Evolutionary conservation across 2,797 vertebrate genomes (phyloP).

Genomic region (Betta splendens): DNA sequence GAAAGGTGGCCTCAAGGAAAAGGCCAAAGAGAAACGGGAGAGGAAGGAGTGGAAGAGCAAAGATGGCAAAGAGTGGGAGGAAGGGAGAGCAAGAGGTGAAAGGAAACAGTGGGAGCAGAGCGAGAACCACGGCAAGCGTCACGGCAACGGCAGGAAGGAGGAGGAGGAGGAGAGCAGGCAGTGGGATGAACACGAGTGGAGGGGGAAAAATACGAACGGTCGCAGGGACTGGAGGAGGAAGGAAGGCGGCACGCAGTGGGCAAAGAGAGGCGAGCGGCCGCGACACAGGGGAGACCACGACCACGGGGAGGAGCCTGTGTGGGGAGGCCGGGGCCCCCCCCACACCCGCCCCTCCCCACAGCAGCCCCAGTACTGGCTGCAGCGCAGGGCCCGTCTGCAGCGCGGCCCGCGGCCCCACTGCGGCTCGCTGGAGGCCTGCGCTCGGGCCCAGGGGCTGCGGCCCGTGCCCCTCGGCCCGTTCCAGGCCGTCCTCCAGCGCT

Average conservation of each 20-base stretch:
- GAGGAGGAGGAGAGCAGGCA: conserved; percentile 42
- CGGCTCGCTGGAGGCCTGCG: conserved; percentile 77
- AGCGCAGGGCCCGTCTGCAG: conserved; percentile 71
- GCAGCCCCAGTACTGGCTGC: conserved; percentile 76
- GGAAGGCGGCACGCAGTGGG: conserved; percentile 43
- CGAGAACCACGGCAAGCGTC: conserved; percentile 16
- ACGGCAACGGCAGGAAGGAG: conserved; percentile 15
- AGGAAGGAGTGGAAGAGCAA: conserved; percentile 59
- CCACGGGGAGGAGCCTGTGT: conserved; percentile 48
- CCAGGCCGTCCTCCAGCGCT: conserved; percentile 69
- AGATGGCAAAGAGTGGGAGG: conserved; percentile 35
- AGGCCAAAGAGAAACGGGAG: conserved; percentile 50
- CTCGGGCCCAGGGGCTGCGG: conserved; percentile 79
- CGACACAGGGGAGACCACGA: conserved; percentile 31
- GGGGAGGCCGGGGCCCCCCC: conserved; percentile 36
- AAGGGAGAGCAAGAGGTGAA: conserved; percentile 42
- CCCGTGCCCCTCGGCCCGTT: conserved; percentile 63
- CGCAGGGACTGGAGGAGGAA: conserved; percentile 46
- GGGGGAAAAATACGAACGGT: conserved; percentile 38
- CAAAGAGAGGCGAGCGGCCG: conserved; percentile 34
- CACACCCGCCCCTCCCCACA: conserved; percentile 46
- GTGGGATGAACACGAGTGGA: conserved; percentile 23
- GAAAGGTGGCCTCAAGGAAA: conserved; percentile 42
- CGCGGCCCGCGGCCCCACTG: conserved; percentile 78
- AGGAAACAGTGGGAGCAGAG: conserved; percentile 44